phyloP scores from a whole-genome alignment of 2,797 vertebrate genomes.

The Linurgus olivaceus region DNA sequence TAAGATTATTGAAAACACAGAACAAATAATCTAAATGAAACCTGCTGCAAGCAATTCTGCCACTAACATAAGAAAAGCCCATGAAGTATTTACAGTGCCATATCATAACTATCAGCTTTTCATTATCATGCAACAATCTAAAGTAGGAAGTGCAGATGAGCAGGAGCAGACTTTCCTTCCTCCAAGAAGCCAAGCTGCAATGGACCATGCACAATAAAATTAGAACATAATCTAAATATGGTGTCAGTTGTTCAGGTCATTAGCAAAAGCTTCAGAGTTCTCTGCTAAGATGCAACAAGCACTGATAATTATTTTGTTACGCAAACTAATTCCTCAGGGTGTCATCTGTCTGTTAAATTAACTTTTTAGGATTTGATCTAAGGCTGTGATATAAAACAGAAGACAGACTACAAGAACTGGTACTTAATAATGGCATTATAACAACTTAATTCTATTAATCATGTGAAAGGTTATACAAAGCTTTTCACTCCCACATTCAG shows the following conservation, averaged over 20 bases:
- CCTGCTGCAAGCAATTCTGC: neutral
- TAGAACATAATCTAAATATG: neutral
- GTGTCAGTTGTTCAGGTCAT: neutral
- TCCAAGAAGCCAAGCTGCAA: neutral
- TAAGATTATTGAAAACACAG: neutral
- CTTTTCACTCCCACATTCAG: neutral
- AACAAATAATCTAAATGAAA: neutral
- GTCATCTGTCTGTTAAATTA: neutral
- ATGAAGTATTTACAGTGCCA: neutral
- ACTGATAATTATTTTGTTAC: slow-evolving; percentile 41
- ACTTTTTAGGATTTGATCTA: neutral
- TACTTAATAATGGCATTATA: neutral
- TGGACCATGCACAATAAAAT: neutral
- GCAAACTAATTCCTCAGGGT: neutral
- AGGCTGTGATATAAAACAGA: neutral
- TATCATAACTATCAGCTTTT: neutral
- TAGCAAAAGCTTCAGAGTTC: neutral
- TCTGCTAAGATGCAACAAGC: neutral
- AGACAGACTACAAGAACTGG: neutral
- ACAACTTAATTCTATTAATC: neutral
- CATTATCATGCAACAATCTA: neutral
- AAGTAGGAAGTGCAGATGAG: neutral
- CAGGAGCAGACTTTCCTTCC: neutral
- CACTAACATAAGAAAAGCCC: neutral
- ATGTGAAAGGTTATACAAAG: neutral